phyloP scores from a whole-genome alignment of 2,797 vertebrate species.

The Semaprochilodus insignis region DNA sequence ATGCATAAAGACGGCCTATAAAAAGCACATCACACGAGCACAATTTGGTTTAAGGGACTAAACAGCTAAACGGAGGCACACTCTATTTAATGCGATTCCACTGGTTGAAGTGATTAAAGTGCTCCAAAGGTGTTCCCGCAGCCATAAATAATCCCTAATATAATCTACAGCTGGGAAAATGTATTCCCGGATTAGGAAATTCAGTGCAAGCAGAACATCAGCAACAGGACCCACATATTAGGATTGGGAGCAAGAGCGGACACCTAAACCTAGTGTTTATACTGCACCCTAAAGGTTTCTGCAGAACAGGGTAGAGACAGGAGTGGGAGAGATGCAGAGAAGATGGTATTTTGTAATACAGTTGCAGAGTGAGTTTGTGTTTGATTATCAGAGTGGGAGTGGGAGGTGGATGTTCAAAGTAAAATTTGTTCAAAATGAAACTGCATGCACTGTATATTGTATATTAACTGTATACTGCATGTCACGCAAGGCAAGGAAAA shows the following conservation, averaged over 20 bases:
- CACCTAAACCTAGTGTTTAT: constrained; percentile 32
- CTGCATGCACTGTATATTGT: not conserved
- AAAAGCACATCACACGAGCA: constrained; percentile 33
- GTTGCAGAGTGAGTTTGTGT: not conserved
- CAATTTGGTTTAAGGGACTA: constrained; percentile 36
- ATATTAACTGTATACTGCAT: no score
- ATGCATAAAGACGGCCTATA: constrained; percentile 44
- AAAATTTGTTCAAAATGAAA: not conserved
- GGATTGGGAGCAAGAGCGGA: constrained; percentile 33
- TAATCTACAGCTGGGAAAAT: no score
- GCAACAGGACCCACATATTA: constrained; percentile 21
- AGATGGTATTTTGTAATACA: not conserved
- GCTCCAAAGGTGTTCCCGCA: constrained; percentile 40
- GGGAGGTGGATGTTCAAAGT: not conserved
- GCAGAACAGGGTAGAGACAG: not conserved
- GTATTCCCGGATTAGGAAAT: constrained; percentile 15
- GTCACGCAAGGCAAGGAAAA: no score
- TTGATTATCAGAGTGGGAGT: not conserved
- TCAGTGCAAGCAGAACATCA: constrained; percentile 17
- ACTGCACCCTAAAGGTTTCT: constrained; percentile 22
- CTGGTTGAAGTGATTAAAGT: constrained; percentile 30
- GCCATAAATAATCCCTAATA: constrained; percentile 28
- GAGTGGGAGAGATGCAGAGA: not conserved
- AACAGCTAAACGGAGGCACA: constrained; percentile 33
- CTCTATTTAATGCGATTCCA: constrained; percentile 28